Evolutionary conservation across 2,113 vertebrate genomes (phyloP), one percentile per base, ranked within the genome.

Genomic region (Rhegmatorhina hoffmannsi): DNA sequence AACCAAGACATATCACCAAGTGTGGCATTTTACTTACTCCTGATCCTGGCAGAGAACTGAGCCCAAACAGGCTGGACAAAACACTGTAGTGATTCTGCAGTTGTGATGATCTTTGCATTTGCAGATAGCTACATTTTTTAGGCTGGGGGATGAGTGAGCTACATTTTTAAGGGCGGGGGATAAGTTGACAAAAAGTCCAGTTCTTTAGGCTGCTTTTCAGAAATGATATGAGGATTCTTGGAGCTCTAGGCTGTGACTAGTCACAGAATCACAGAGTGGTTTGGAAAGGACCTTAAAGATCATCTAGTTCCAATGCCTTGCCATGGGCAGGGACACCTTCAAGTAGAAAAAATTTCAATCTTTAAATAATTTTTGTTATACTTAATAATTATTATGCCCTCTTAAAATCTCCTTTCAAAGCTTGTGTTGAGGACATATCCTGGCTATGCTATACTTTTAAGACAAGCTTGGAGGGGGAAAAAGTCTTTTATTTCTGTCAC

Each of bases 381-480:
- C 17, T 43, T 69, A 31, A 18, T 31, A 62, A 62, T 76, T 33
- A 34, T 28, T 33, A 13, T 21, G 5, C 14, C 8, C 14, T 69
- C 34, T 31, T 43, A 43, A 43, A 43, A 2, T 63, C 11, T 56
- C 17, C 5, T 69, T 69, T 83, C 31, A 69, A 43, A 49, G 5
- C 5, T 13, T 62, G 3, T 55, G 7, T 20, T 68, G 29, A 7
- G 3, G 13, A 3, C 47, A 7, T 36, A 15, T 76, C 6, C 40
- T 55, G 55, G 25, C 9, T 13, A 31, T 18, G 4, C 44, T 73
- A 20, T 38, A 43, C 49, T 67, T 94, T 62, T 44, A 76, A 82
- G 4, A 28, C 25, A 36, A 63, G 5, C 0, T 20, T 44, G 4
- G 7, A 19, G 3, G 2, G 4, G 16, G 52, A 34, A 15, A 21